Evolutionary conservation across 2,797 vertebrate species (phyloP).

Genomic region (Sorex maritimensis): DNA sequence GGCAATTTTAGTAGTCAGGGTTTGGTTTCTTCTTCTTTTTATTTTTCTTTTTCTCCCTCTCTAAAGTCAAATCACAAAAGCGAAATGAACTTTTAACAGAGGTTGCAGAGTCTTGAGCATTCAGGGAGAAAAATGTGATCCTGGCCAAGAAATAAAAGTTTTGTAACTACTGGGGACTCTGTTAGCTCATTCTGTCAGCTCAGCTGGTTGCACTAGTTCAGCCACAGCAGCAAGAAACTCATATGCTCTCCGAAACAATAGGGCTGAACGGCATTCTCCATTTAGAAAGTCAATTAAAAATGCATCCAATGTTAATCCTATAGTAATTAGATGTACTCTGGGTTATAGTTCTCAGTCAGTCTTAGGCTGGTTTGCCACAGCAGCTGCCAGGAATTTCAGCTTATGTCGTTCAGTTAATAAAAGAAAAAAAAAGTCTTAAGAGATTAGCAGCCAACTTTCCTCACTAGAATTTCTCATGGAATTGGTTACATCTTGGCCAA

Average conservation of each 20-base stretch:
- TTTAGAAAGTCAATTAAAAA: constrained; percentile 86
- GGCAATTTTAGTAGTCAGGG: constrained; percentile 75
- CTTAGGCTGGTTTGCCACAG: constrained; percentile 77
- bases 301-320: constrained; percentile 79
- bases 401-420: constrained; percentile 73
- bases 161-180: constrained; percentile 82
- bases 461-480: constrained; percentile 77
- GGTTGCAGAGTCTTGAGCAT: constrained; percentile 80
- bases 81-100: constrained; percentile 77
- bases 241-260: constrained; percentile 73
- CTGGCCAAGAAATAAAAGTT: constrained; percentile 88
- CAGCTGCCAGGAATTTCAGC: constrained; percentile 81
- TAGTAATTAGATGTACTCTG: constrained; percentile 83
- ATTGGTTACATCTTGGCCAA: constrained; percentile 78
- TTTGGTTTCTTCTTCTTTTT: constrained; percentile 51
- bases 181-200: constrained; percentile 82
- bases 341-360: constrained; percentile 81
- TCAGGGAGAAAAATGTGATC: constrained; percentile 81
- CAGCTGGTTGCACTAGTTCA: constrained; percentile 76
- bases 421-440: constrained; percentile 73
- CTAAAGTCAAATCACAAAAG: constrained; percentile 62
- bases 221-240: constrained; percentile 84
- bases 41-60: not conserved
- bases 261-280: constrained; percentile 29
- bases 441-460: constrained; percentile 81